Base-by-base conservation (phyloP, 2,888 invertebrate genomes). In the Pammene aurita region DNA sequence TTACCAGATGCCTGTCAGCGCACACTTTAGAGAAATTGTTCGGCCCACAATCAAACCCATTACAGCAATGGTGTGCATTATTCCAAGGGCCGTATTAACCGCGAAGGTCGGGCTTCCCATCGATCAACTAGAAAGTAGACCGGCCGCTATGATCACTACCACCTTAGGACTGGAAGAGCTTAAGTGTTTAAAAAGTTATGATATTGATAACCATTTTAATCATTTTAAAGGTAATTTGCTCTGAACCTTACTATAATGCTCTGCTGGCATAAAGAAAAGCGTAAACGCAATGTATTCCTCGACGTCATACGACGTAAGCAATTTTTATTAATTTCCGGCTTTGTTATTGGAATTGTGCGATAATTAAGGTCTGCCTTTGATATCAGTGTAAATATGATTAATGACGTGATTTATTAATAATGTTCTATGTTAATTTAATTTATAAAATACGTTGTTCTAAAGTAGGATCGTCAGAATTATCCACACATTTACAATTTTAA, bases 91-190 rank as follows among this genome's bases (percentile, higher is more conserved):
- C 14, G 16, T 42, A n/a, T 63, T 57, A 67, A 64, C 68, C 63
- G 61, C 67, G 63, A 68, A 58, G 63, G 68, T 63, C 63, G 63
- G 34, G 13, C 50, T 58, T 48, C 66, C 63, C 63, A 68, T 68
- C 68, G 57, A 68, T 68, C 68, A 64, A 38, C 42, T 38, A 34
- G 57, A 68, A 68, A 68, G 68, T 68, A 44, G 68, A 58, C 68
- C 52, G 55, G 26, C 61, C 67, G 57, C 52, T 68, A 58, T 64
- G 52, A 68, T 68, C 52, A 44, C 44, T 46, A 34, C 7, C 16
- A n/a, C 0, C 35, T 38, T 13, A 2, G 1, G 13, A 13, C 18
- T 4, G 11, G 16, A 18, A 7, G 0, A 18, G 5, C 56, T 41
- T 38, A 54, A 41, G 16, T 14, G 56, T 56, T 14, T 38, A 38